These are phyloP conservation scores for Semnornis frantzii DNA, from an alignment of 2,113 vertebrate genomes.

Conservation along the genomic window DNA sequence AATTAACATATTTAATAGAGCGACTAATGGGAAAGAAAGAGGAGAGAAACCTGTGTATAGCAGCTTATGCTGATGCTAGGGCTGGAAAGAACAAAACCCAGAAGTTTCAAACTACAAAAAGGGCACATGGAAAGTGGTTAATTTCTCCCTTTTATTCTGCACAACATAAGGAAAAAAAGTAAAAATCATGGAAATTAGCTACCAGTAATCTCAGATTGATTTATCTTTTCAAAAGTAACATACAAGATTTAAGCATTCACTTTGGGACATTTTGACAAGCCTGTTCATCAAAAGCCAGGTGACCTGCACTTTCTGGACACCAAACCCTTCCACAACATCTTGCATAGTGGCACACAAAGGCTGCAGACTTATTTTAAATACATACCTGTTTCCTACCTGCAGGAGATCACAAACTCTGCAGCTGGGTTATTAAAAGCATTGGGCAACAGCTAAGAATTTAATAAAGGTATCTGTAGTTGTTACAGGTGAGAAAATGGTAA, in stretches of 20 bases:
- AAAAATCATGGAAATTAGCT: neutral
- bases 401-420: neutral
- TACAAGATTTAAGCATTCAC: neutral
- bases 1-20: slow-evolving; percentile 73
- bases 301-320: neutral
- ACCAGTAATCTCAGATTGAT: neutral
- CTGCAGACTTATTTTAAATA: neutral
- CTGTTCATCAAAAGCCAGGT: neutral
- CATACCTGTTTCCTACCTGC: neutral
- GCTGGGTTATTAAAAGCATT: neutral
- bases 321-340: neutral
- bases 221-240: neutral
- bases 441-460: neutral
- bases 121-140: neutral
- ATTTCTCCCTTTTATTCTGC: neutral
- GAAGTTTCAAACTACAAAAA: neutral
- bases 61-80: neutral
- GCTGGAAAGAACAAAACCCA: slow-evolving; percentile 1
- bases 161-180: neutral
- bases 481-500: neutral
- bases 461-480: neutral
- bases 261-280: neutral
- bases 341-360: neutral
- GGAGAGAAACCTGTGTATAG: neutral
- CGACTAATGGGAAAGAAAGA: slow-evolving; percentile 61